These are phyloP conservation scores for Holacanthella duospinosa DNA, from an alignment of 2,888 invertebrate genomes.

Conservation along the genomic window DNA sequence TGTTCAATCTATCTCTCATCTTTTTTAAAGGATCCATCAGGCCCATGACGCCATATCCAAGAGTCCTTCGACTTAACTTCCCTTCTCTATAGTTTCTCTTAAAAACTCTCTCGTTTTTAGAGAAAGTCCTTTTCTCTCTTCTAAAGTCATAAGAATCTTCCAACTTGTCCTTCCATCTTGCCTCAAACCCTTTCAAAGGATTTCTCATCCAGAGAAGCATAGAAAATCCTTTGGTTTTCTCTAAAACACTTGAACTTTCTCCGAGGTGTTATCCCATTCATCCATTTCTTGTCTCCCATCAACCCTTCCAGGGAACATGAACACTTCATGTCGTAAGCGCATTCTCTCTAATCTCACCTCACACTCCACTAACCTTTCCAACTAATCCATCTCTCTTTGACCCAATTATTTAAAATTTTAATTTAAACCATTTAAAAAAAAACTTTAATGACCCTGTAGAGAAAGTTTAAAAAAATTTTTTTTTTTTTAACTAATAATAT, in stretches of 20 bases:
- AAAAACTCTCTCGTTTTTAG: too few relatives aligned
- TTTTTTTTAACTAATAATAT: too few relatives aligned
- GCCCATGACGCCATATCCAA: not conserved
- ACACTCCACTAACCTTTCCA: too few relatives aligned
- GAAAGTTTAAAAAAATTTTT: too few relatives aligned
- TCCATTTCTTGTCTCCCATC: not conserved
- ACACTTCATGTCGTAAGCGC: too few relatives aligned
- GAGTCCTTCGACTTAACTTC: too few relatives aligned
- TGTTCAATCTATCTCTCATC: not conserved
- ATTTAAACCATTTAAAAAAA: too few relatives aligned
- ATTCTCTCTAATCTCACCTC: too few relatives aligned
- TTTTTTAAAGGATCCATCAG: not conserved
- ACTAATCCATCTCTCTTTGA: too few relatives aligned
- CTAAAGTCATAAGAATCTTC: not conserved
- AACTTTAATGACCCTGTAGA: too few relatives aligned
- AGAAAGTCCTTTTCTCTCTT: too few relatives aligned
- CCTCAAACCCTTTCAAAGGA: not conserved
- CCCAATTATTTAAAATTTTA: too few relatives aligned
- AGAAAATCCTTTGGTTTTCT: not conserved
- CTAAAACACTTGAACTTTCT: slow-evolving; percentile 5
- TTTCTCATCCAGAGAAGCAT: slow-evolving; percentile 1
- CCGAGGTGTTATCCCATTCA: not conserved
- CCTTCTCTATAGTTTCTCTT: not conserved
- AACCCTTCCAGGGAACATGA: not conserved
- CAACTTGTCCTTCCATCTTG: not conserved